Evolutionary conservation across 1,140 invertebrate species (phyloP).

Genomic region (Leguminivora glycinivorella): DNA sequence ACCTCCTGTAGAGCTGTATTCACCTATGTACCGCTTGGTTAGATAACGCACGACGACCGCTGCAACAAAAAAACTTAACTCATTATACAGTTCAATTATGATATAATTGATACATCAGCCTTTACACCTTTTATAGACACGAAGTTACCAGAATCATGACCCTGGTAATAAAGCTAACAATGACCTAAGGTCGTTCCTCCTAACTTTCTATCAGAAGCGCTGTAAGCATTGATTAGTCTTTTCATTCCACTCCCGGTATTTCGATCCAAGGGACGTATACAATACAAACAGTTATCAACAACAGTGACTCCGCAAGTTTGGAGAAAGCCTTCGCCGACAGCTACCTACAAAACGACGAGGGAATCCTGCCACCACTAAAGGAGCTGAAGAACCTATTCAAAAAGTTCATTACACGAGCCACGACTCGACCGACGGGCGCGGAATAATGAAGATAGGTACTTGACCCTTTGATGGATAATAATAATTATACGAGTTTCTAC

Average conservation of each 20-base stretch:
- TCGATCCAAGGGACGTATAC: constrained; percentile 49
- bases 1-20: constrained; percentile 90
- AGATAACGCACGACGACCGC: constrained; percentile 89
- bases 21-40: constrained; percentile 89
- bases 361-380: constrained; percentile 66
- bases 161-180: constrained; percentile 28
- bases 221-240: constrained; percentile 57
- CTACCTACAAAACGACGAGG: constrained; percentile 65
- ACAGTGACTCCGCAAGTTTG: constrained; percentile 62
- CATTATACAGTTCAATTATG: constrained; percentile 25
- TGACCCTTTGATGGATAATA: constrained; percentile 29
- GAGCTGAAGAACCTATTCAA: constrained; percentile 53
- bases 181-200: constrained; percentile 52
- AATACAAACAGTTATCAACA: constrained; percentile 64
- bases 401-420: constrained; percentile 54
- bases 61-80: constrained; percentile 79
- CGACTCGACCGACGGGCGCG: constrained; percentile 15
- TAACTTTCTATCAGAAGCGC: constrained; percentile 58
- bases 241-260: constrained; percentile 62
- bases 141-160: constrained; percentile 18
- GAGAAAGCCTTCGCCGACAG: constrained; percentile 44
- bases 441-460: constrained; percentile 28
- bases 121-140: constrained; percentile 24
- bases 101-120: constrained; percentile 21
- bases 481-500: constrained; percentile 31